A percentile compares a stretch with the other conserved stretches of the same genome.
Evolutionary conservation across 2,113 vertebrate genomes (phyloP).

Genomic region (Willisornis vidua): DNA sequence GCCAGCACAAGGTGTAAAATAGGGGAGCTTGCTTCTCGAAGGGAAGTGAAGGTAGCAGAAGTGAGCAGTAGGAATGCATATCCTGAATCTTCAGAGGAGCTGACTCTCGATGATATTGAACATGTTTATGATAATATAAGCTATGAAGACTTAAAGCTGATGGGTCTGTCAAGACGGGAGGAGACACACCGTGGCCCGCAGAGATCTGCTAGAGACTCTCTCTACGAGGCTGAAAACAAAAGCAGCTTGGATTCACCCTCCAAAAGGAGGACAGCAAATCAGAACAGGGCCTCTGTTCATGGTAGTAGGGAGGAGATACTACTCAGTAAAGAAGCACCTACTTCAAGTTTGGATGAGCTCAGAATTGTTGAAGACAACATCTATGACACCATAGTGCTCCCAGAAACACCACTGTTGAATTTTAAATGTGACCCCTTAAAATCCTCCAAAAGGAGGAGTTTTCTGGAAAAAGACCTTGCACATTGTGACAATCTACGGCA

Average conservation of each 20-base stretch:
- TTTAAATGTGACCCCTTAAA: constrained; percentile 45
- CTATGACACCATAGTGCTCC: constrained; percentile 89
- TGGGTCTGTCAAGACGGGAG: constrained; percentile 86
- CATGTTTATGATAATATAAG: constrained; percentile 98
- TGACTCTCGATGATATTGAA: constrained; percentile 90
- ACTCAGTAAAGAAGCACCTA: neutral
- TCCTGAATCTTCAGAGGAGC: constrained; percentile 82
- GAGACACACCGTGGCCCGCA: constrained; percentile 57
- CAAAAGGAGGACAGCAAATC: constrained; percentile 37
- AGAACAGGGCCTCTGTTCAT: neutral
- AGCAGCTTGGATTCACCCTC: constrained; percentile 56
- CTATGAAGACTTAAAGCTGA: constrained; percentile 92
- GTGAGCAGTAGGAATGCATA: neutral
- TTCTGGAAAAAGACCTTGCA: constrained; percentile 79
- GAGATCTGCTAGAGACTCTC: constrained; percentile 62
- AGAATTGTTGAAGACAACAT: constrained; percentile 89
- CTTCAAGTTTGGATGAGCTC: constrained; percentile 76
- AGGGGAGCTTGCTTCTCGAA: constrained; percentile 67
- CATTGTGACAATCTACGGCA: constrained; percentile 71
- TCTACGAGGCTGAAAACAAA: constrained; percentile 66
- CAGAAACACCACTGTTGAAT: constrained; percentile 69
- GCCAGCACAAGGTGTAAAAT: constrained; percentile 31
- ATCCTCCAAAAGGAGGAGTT: constrained; percentile 67
- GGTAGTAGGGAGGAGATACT: constrained; percentile 10
- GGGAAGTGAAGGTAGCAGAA: constrained; percentile 66